phyloP scores from a whole-genome alignment of 2,888 invertebrate species.

The Dromius quadrimaculatus region DNA sequence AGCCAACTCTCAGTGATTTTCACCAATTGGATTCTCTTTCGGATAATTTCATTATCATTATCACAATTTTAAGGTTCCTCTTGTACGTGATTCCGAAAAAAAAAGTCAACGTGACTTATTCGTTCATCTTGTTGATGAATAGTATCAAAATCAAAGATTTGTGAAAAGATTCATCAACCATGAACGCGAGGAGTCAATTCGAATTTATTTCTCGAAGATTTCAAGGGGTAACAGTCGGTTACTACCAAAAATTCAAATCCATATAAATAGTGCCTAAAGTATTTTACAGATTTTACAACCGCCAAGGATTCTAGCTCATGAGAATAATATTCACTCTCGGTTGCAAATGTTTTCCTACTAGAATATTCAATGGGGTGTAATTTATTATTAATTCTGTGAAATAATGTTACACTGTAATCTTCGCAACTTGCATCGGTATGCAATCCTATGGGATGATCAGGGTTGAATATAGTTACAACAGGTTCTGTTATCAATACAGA shows the following conservation, averaged over 20 bases:
- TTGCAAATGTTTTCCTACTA: slow-evolving; percentile 39
- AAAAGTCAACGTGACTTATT: slow-evolving; percentile 49
- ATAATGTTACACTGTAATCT: slow-evolving; percentile 33
- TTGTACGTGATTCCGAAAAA: slow-evolving; percentile 52
- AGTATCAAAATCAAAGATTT: slow-evolving; percentile 53
- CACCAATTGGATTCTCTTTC: no score
- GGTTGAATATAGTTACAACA: slow-evolving; percentile 37
- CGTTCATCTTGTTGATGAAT: slow-evolving; percentile 42
- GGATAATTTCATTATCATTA: no score
- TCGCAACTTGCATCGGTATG: slow-evolving; percentile 46
- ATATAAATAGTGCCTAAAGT: slow-evolving; percentile 30
- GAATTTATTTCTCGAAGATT: slow-evolving; percentile 54
- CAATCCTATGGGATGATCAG: slow-evolving; percentile 22
- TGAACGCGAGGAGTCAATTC: slow-evolving; percentile 55
- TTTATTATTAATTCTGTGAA: slow-evolving; percentile 37
- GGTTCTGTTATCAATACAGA: background rate
- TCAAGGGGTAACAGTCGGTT: slow-evolving; percentile 59
- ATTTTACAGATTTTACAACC: slow-evolving; percentile 27
- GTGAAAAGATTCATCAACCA: slow-evolving; percentile 57
- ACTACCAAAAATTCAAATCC: slow-evolving; percentile 51
- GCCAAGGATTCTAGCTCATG: slow-evolving; percentile 37
- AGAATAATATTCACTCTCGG: slow-evolving; percentile 28
- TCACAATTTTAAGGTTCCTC: no score
- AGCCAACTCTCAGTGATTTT: no score
- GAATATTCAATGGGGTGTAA: slow-evolving; percentile 44